Base-by-base conservation (phyloP, 1,140 invertebrate species). In the Bombus pyrosoma region DNA sequence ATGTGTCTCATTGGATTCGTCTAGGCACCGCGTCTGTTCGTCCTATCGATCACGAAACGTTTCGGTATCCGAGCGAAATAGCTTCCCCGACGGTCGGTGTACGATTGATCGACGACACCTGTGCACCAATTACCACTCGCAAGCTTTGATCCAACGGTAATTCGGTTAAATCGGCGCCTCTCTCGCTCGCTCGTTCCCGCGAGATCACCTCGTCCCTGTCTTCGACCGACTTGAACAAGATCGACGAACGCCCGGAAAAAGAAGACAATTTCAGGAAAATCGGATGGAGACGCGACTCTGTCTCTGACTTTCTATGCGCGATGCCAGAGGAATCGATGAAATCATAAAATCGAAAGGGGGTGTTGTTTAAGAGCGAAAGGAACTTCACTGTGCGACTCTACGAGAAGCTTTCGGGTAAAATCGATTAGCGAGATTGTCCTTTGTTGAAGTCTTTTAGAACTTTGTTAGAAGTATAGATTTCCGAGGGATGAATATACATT, bases 71-170 rank as follows among this genome's bases (percentile, higher is more conserved):
- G 77, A 69, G 86, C 86, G 89, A 93, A 93, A 92, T 91, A 91
- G 91, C 90, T 89, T 89, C 80, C 88, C 86, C 76, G 89, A 89
- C 83, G 90, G 79, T 75, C 79, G 88, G 87, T 90, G 88, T 90
- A 90, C 92, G 92, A 93, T 93, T 91, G 91, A 93, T 92, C 91
- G 90, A 37, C 88, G 90, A 92, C 91, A 92, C 91, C 89, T 89
- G 88, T 74, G 91, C 86, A 76, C 90, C 91, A 93, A 93, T 93
- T 92, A 93, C 82, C 76, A 88, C 85, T 90, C 87, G 91, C 85
- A 86, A 90, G 92, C 92, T 91, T 91, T 90, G 91, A 93, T 92
- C 89, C 90, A 78, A 57, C 89, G 91, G 88, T 93, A 93, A 93
- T 93, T 92, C 90, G 89, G 83, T 91, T 91, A 92, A 93, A 93